These are phyloP conservation scores for Carpatolechia fugitivella DNA, from an alignment of 2,888 invertebrate genomes.

Conservation along the genomic window DNA sequence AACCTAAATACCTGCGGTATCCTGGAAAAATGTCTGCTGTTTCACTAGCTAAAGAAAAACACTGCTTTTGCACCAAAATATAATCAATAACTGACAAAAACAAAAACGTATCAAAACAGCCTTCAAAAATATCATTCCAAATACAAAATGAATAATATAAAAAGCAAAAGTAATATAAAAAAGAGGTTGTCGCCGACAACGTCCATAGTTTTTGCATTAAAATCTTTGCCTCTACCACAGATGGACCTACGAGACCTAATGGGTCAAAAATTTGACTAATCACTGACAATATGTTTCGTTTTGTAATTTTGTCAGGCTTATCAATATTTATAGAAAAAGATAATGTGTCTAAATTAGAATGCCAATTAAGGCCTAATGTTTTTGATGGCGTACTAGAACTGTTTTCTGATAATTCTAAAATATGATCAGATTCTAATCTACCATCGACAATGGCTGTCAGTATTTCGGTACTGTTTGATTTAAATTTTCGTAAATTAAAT, in stretches of 20 bases:
- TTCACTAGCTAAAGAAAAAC: too few relatives aligned
- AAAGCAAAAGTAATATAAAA: too few relatives aligned
- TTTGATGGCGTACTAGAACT: background rate
- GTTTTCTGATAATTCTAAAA: background rate
- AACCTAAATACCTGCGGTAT: too few relatives aligned
- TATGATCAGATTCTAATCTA: background rate
- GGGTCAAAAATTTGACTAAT: background rate
- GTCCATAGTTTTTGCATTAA: background rate
- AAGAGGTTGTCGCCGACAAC: too few relatives aligned
- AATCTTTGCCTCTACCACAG: background rate
- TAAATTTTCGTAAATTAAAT: background rate
- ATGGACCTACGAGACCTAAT: background rate
- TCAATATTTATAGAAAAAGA: background rate
- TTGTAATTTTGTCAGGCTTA: background rate
- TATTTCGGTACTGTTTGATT: background rate
- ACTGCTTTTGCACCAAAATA: too few relatives aligned
- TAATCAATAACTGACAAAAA: too few relatives aligned
- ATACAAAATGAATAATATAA: too few relatives aligned
- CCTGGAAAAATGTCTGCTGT: too few relatives aligned
- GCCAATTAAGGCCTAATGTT: background rate
- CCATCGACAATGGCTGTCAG: background rate
- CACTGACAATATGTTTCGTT: background rate
- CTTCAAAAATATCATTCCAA: too few relatives aligned
- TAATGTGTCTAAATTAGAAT: background rate
- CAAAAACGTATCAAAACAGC: too few relatives aligned